These are phyloP conservation scores for Centruroides vittatus DNA, from an alignment of 1,140 invertebrate genomes.

Conservation along the genomic window DNA sequence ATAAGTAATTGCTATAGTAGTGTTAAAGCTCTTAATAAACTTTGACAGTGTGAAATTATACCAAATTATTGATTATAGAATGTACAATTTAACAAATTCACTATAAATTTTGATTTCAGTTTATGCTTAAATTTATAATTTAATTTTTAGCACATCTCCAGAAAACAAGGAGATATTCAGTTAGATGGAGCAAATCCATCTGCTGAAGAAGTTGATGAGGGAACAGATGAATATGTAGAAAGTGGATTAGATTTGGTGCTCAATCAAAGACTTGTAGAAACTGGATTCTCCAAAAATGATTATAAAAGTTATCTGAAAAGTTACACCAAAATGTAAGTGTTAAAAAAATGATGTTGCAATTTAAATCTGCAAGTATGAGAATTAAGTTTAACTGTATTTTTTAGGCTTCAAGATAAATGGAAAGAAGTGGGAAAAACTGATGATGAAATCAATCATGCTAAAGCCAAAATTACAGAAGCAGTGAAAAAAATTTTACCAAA, in stretches of 20 bases:
- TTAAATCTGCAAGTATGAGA: neutral
- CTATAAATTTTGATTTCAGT: no score
- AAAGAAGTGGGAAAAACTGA: slow-evolving; percentile 48
- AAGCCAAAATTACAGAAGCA: slow-evolving; percentile 84
- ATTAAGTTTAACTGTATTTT: slow-evolving; percentile 7
- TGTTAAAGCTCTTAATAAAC: no score
- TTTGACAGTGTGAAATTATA: no score
- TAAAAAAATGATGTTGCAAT: neutral
- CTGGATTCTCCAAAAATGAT: slow-evolving; percentile 43
- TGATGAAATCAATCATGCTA: slow-evolving; percentile 34
- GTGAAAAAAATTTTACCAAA: slow-evolving; percentile 84
- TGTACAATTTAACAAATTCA: no score
- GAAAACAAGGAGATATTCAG: slow-evolving; percentile 59
- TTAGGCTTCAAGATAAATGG: slow-evolving; percentile 61
- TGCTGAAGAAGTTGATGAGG: slow-evolving; percentile 75
- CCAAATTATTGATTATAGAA: no score
- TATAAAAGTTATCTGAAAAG: slow-evolving; percentile 87
- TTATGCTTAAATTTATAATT: no score
- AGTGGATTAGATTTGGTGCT: slow-evolving; percentile 83
- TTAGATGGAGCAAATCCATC: slow-evolving; percentile 84
- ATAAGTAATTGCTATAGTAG: no score
- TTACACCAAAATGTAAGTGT: slow-evolving; percentile 83
- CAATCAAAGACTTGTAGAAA: slow-evolving; percentile 78
- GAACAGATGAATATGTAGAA: slow-evolving; percentile 53
- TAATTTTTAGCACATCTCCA: slow-evolving; percentile 43